Percentiles rank a stretch among this genome's conserved stretches.
These are phyloP conservation scores for Penaeus vannamei DNA, from an alignment of 1,140 invertebrate genomes.

Conservation along the genomic window DNA sequence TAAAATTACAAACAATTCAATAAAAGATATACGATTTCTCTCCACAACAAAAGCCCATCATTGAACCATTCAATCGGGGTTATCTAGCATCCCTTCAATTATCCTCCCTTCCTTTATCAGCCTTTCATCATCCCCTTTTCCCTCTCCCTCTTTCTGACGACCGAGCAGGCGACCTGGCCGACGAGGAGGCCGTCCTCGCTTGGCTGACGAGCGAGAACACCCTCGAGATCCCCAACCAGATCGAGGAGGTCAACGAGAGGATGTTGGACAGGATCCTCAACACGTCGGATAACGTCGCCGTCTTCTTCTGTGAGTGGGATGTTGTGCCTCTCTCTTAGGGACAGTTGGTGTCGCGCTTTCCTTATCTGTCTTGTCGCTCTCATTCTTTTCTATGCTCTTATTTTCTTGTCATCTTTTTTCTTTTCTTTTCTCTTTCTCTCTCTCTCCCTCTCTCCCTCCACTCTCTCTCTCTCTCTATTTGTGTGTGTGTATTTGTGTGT, in stretches of 20 bases:
- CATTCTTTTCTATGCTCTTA: not conserved
- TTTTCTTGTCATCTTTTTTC: not conserved
- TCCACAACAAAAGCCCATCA: too few species aligned
- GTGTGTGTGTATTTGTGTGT: not conserved
- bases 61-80: too few species aligned
- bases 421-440: too few species aligned
- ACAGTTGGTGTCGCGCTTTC: not conserved
- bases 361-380: not conserved
- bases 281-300: slow-evolving; percentile 87
- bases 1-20: too few species aligned
- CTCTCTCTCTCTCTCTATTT: not conserved
- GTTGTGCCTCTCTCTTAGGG: not conserved
- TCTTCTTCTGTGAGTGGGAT: slow-evolving; percentile 88
- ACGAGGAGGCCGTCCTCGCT: slow-evolving; percentile 89
- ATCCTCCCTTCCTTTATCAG: too few species aligned
- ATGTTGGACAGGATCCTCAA: slow-evolving; percentile 93
- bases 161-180: slow-evolving; percentile 83
- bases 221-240: slow-evolving; percentile 90
- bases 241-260: slow-evolving; percentile 92
- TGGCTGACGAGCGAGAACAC: slow-evolving; percentile 95
- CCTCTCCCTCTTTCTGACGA: not conserved
- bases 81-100: too few species aligned
- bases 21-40: too few species aligned
- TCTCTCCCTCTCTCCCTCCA: too few species aligned
- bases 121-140: not conserved